Evolutionary conservation across 2,797 vertebrate species (phyloP).

Genomic region (Hydrophis major): DNA sequence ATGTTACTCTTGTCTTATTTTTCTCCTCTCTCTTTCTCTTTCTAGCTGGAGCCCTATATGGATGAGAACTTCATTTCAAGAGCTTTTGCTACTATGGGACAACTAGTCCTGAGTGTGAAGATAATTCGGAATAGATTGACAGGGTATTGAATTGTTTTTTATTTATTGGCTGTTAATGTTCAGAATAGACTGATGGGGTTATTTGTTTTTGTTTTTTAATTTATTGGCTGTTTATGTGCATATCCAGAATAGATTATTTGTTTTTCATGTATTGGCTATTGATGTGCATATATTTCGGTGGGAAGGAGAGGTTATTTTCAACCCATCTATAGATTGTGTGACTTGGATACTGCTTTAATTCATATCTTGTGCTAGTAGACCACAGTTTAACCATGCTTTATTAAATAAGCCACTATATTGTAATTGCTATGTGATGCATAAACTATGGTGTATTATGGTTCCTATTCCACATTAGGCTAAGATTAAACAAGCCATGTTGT

Average conservation of each 20-base stretch:
- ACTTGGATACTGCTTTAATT: not conserved
- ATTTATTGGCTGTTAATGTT: not conserved
- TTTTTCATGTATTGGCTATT: not conserved
- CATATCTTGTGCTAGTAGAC: not conserved
- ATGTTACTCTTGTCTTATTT: not conserved
- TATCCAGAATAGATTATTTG: not conserved
- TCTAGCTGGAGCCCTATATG: conserved; percentile 90
- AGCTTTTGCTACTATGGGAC: conserved; percentile 92
- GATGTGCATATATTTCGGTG: not conserved
- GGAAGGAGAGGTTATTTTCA: not conserved
- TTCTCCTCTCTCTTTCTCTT: conserved; percentile 8
- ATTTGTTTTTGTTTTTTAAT: not conserved
- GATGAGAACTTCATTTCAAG: conserved; percentile 91
- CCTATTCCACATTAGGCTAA: not conserved
- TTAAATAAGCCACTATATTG: not conserved
- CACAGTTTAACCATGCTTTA: not conserved
- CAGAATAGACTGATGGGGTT: not conserved
- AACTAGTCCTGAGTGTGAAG: conserved; percentile 85
- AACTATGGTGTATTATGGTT: not conserved
- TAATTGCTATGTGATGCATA: not conserved
- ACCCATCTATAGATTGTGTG: not conserved
- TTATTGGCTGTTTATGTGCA: not conserved
- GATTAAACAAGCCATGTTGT: not conserved
- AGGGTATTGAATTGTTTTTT: conserved; percentile 72
- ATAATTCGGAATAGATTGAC: conserved; percentile 93